Conservation (phyloP, 2,113 vertebrate species). For the Leucopternis melanops region DNA sequence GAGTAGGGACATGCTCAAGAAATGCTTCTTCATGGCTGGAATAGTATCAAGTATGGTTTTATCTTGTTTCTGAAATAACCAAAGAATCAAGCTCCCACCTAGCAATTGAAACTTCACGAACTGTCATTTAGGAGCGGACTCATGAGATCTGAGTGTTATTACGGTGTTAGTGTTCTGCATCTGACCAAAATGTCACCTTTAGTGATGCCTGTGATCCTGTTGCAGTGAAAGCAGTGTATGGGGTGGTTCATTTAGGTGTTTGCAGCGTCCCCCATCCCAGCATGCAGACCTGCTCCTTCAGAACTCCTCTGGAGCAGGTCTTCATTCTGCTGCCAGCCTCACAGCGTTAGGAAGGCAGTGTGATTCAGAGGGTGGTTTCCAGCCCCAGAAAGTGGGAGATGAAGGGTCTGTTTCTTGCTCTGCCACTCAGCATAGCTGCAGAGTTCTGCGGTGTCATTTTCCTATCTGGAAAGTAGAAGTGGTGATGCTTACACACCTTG, state of each 20-base stretch:
- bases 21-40: not conserved
- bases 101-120: not conserved
- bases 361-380: not conserved
- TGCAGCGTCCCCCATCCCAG: not conserved
- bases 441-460: not conserved
- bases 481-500: slow-evolving; percentile 14
- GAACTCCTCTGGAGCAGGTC: not conserved
- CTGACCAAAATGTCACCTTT: not conserved
- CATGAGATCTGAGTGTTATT: not conserved
- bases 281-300: not conserved
- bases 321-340: not conserved
- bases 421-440: not conserved
- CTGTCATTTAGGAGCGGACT: not conserved
- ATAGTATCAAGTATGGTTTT: not conserved
- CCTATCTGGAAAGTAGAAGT: not conserved
- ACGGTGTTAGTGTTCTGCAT: not conserved
- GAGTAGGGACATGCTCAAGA: not conserved
- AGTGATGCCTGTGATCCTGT: not conserved
- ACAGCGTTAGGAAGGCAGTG: not conserved
- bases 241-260: not conserved
- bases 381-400: not conserved
- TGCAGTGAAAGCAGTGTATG: not conserved
- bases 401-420: not conserved
- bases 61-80: not conserved
- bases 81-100: not conserved